Base-by-base conservation (phyloP, 1,140 invertebrate genomes). In the Nasonia longicornis region DNA sequence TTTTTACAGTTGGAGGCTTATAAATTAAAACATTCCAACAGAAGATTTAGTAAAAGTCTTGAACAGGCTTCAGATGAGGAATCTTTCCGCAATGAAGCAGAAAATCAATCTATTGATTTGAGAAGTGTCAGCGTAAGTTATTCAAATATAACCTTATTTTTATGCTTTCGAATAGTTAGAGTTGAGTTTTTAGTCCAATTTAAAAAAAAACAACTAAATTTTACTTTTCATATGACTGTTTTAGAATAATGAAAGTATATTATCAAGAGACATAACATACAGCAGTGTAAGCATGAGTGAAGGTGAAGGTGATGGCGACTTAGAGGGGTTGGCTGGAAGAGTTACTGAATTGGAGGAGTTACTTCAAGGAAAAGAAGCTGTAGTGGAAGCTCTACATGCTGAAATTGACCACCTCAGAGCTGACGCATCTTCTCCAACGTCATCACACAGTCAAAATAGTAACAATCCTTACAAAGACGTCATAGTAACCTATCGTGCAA, bases 231-330 rank as follows among this genome's bases (percentile, higher is more conserved):
- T 29, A 67, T 74, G 3, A 20, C n/a, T 48, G 29, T 63, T 84
- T 35, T 22, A 89, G 88, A 80, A 79, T 35, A 84, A 85, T 20
- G 88, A 89, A 58, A 86, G 85, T 63, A 79, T 83, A 52, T 88
- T 86, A 0, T 89, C 86, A 2, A 84, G 85, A 69, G 88, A 89
- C 64, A 75, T 89, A 35, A 89, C 88, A 1, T 84, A 89, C 31
- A 89, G 87, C 29, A 89, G 88, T 29, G 85, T 89, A 16, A 89
- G 88, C n/a, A 87, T 90, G 85, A 91, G 89, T 35, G 90, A 91
- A 83, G 89, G 89, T 69, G 90, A 91, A 79, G 89, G 86, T 8
- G 89, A 91, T 79, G 87, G 84, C n/a, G 89, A 91, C 77, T 84
- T 91, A 16, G 90, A 91, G 77, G 88, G 87, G 20, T 86, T 90